Conservation (phyloP, 2,797 vertebrate species). For the Pseudocheirus occidentalis region DNA sequence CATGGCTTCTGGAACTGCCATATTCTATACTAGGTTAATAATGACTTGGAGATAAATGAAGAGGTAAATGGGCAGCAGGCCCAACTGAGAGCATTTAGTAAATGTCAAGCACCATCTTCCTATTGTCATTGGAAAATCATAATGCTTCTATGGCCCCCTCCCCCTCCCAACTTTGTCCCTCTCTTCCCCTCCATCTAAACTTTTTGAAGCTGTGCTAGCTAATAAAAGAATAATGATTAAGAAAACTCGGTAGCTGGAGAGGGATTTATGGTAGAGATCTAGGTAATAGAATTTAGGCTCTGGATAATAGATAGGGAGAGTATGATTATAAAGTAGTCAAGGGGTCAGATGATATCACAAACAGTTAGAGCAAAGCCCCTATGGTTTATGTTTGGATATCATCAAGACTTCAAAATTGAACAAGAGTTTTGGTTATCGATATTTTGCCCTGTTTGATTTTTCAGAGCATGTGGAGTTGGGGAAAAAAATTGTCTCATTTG, state of each 20-base stretch:
- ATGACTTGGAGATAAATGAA: conserved; percentile 66
- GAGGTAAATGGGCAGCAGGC: conserved; percentile 50
- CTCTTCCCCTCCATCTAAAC: neutral
- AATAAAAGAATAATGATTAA: conserved; percentile 60
- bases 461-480: neutral
- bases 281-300: conserved; percentile 38
- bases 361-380: conserved; percentile 23
- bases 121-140: conserved; percentile 51
- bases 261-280: neutral
- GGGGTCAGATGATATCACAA: conserved; percentile 42
- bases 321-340: conserved; percentile 55
- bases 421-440: conserved; percentile 17
- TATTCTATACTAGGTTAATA: conserved; percentile 69
- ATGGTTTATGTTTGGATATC: conserved; percentile 30
- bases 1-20: conserved; percentile 71
- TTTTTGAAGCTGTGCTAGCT: conserved; percentile 35
- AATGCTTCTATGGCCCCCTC: neutral
- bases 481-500: neutral
- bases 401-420: neutral
- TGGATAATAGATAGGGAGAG: conserved; percentile 50
- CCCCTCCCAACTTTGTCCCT: neutral
- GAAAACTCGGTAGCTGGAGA: conserved; percentile 40
- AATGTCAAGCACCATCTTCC: conserved; percentile 70
- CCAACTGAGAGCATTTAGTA: neutral
- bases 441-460: conserved; percentile 58